phyloP scores from a whole-genome alignment of 2,888 invertebrate genomes.

The Netelia fuscicornis region DNA sequence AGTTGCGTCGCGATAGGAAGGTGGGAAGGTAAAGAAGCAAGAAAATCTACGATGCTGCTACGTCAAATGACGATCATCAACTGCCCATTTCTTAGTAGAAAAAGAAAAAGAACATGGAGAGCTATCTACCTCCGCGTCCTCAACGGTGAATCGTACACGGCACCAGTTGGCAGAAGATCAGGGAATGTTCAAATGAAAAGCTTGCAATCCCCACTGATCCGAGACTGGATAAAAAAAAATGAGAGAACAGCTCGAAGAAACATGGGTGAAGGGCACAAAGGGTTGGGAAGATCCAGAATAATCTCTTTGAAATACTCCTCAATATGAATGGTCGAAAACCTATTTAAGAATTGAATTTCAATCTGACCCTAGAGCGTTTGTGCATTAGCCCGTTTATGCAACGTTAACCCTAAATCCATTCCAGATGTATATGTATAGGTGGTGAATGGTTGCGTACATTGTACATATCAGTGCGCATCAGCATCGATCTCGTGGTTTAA shows the following conservation, averaged over 20 bases:
- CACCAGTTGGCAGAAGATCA: neutral
- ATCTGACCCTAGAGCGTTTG: constrained; percentile 57
- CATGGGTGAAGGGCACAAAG: neutral
- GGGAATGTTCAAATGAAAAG: too few species aligned
- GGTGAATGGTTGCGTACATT: too few species aligned
- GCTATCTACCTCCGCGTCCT: neutral
- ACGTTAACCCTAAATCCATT: neutral
- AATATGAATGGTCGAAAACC: constrained; percentile 75
- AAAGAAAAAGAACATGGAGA: neutral
- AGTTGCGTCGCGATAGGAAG: constrained; percentile 23
- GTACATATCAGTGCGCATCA: neutral
- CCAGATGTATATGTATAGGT: neutral
- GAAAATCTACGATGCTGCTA: constrained; percentile 29
- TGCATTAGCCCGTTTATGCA: neutral
- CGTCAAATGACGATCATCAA: constrained; percentile 35
- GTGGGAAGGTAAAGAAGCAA: constrained; percentile 4
- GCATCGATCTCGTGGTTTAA: neutral
- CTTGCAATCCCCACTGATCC: too few species aligned
- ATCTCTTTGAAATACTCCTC: constrained; percentile 31
- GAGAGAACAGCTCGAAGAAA: neutral
- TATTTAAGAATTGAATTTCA: constrained; percentile 81
- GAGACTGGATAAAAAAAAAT: neutral
- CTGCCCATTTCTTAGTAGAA: constrained; percentile 10
- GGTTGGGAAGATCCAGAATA: neutral
- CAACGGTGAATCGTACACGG: neutral